Percentiles rank a stretch among this genome's conserved stretches.
phyloP scores from a whole-genome alignment of 2,113 vertebrate genomes.

The Albula goreensis region DNA sequence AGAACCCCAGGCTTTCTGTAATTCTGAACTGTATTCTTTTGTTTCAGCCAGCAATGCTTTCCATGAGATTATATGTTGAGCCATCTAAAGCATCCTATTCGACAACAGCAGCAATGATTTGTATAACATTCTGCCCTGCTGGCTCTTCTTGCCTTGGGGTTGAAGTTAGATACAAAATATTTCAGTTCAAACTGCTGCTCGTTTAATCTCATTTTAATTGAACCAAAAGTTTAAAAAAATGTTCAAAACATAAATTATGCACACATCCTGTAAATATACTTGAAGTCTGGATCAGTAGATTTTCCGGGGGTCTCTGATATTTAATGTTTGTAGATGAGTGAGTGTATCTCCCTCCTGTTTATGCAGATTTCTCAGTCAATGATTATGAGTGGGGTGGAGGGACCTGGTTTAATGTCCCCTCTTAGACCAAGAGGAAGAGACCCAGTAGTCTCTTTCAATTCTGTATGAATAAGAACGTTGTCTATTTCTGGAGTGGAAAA shows the following conservation, averaged over 20 bases:
- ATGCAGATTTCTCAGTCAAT: background rate
- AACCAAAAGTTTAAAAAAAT: background rate
- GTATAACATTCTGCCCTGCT: background rate
- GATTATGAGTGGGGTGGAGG: background rate
- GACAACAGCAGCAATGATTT: background rate
- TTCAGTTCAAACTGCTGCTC: background rate
- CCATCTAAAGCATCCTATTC: background rate
- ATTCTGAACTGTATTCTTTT: background rate
- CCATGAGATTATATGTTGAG: background rate
- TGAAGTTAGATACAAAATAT: background rate
- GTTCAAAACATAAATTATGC: background rate
- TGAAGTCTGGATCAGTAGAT: background rate
- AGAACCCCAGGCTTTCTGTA: background rate
- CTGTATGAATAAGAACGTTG: background rate
- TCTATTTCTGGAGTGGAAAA: background rate
- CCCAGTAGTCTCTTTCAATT: too few species aligned
- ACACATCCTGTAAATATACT: background rate
- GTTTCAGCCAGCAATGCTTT: background rate
- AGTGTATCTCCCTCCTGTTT: background rate
- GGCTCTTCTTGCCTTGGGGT: too few species aligned
- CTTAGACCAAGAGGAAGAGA: background rate
- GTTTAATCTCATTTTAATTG: background rate
- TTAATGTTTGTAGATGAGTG: background rate
- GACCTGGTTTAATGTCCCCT: background rate
- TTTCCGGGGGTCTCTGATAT: background rate